Evolutionary conservation across 2,113 vertebrate species (phyloP).

Genomic region (Astatoreochromis straeleni): DNA sequence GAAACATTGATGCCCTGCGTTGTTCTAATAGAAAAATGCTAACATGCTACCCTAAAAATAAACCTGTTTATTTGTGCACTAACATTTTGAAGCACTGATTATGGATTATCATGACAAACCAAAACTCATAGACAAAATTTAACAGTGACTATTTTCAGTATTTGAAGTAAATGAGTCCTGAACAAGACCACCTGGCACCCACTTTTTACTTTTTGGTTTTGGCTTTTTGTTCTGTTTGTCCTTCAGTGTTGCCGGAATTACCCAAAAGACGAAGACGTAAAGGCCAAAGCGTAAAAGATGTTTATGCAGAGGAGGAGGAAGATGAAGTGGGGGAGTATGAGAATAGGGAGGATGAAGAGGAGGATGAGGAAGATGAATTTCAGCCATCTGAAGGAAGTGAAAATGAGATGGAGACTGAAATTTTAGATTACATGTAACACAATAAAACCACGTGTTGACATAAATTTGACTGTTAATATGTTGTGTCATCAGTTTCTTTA

Average conservation of each 20-base stretch:
- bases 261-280: not conserved
- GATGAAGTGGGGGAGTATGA: constrained; percentile 31
- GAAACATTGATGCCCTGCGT: not conserved
- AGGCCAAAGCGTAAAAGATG: not conserved
- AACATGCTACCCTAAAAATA: not conserved
- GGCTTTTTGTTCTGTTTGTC: not conserved
- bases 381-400: constrained; percentile 90
- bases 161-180: not conserved
- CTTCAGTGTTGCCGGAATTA: not conserved
- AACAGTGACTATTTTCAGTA: not conserved
- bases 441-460: not conserved
- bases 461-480: not conserved
- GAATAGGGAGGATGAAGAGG: constrained; percentile 73
- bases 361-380: constrained; percentile 85
- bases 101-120: not conserved
- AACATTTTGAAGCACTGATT: not conserved
- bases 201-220: not conserved
- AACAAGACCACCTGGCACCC: not conserved
- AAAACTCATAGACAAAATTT: not conserved
- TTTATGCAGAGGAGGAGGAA: not conserved
- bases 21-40: not conserved
- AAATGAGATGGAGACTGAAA: constrained; percentile 98
- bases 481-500: not conserved
- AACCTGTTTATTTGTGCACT: not conserved
- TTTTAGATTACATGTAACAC: constrained; percentile 85